phyloP scores from a whole-genome alignment of 2,888 invertebrate genomes.

The Hyposoter didymator region DNA sequence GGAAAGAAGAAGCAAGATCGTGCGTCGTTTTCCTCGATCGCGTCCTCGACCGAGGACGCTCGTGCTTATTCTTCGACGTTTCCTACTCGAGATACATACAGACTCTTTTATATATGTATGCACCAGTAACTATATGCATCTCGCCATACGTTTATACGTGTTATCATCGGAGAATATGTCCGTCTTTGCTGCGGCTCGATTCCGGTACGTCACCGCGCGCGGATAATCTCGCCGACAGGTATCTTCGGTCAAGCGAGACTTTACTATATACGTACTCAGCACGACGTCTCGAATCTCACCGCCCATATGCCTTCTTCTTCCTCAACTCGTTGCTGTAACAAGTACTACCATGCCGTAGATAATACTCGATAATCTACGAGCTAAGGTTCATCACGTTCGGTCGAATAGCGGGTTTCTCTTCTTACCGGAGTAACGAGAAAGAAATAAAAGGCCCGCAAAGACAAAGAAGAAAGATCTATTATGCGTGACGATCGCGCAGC shows the following conservation, averaged over 20 bases:
- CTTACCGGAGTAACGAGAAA: conserved; percentile 48
- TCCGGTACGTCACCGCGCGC: conserved; percentile 54
- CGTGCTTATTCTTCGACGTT: conserved; percentile 56
- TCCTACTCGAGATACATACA: conserved; percentile 34
- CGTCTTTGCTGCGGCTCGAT: conserved; percentile 43
- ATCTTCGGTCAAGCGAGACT: conserved; percentile 68
- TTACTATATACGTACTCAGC: conserved; percentile 36
- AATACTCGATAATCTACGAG: conserved; percentile 69
- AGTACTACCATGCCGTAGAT: conserved; percentile 61
- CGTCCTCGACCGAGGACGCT: conserved; percentile 68
- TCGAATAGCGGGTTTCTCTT: conserved; percentile 64
- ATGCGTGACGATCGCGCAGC: conserved; percentile 66
- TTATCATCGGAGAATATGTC: conserved; percentile 55
- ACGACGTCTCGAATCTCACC: conserved; percentile 56
- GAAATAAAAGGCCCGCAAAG: conserved; percentile 1
- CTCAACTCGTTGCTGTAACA: conserved; percentile 33
- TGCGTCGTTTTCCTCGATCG: conserved; percentile 60
- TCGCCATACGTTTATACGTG: not conserved
- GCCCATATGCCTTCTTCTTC: conserved; percentile 40
- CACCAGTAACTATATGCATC: not conserved
- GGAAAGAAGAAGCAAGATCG: conserved; percentile 51
- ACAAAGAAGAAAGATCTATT: conserved; percentile 53
- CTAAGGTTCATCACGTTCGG: conserved; percentile 67
- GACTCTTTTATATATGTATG: not conserved
- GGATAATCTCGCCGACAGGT: conserved; percentile 67